Base-by-base conservation (phyloP, 1,140 invertebrate genomes). In the Cyrtorhinus lividipennis region DNA sequence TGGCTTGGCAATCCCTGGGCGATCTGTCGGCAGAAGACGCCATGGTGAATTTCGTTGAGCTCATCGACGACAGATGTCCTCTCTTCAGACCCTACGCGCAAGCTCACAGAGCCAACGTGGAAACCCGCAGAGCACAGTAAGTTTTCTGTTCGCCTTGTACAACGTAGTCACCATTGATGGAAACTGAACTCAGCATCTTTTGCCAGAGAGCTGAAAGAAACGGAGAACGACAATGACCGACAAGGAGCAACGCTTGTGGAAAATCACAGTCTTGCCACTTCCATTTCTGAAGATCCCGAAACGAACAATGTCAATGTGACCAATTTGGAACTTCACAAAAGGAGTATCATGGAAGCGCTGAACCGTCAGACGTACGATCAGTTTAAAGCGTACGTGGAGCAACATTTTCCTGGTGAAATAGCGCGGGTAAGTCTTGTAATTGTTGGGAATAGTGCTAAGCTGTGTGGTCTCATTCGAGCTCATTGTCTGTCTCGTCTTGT, bases 281-380 rank as follows among this genome's bases (percentile, higher is more conserved):
- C 20, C 8, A 15, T 8, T 5, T 20, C 5, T 53, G 48, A 59
- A 27, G 27, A 27, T 3, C 10, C n/a, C 18, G 58, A 30, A 22
- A 24, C 5, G 3, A 30, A 27, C 30, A 48, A 67, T 25, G 20
- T 26, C 23, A 45, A 62, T 59, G 48, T 53, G 12, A 5, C 48
- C 3, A 53, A 53, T 20, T 27, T 59, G n/a, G 58, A 59, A 26
- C 46, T 62, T 62, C 66, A 68, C 73, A 90, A 80, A 69, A 78
- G 86, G 70, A 86, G 92, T 72, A 92, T 99, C 70, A 90, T 98
- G 77, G 91, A 96, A 72, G 93, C 92, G 13, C 76, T 99, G 5
- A 98, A 98, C 75, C 87, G 92, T 69, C 95, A 98, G 76, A 98
- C 95, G 0, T 95, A 88, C 73, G 81, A 85, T 63, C 92, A 97